Percentiles rank a stretch among this genome's conserved stretches.
These are phyloP conservation scores for Parnassius mnemosyne DNA, from an alignment of 2,888 invertebrate species.

Conservation along the genomic window DNA sequence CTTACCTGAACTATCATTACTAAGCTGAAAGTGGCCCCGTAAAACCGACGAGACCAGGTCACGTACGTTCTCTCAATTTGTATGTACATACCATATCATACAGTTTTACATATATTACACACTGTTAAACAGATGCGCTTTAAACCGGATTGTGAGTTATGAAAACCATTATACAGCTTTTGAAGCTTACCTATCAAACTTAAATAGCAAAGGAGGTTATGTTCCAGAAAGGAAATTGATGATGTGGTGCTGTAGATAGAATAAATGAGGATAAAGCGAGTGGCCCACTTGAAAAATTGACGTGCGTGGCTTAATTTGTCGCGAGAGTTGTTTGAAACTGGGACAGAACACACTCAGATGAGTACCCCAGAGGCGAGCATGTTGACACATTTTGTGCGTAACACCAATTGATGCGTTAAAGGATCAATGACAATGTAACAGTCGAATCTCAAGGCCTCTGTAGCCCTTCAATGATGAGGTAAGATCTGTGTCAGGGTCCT, in stretches of 20 bases:
- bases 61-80: conserved; percentile 55
- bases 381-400: conserved; percentile 76
- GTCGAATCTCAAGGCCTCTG: conserved; percentile 72
- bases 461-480: conserved; percentile 69
- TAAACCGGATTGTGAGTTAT: conserved; percentile 24
- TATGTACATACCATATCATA: conserved; percentile 32
- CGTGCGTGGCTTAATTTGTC: conserved; percentile 63
- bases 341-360: conserved; percentile 60
- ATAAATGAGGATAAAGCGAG: conserved; percentile 29
- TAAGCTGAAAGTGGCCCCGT: conserved; percentile 64
- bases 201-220: conserved; percentile 8
- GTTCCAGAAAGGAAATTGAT: conserved; percentile 18
- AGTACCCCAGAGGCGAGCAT: conserved; percentile 54
- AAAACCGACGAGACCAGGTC: conserved; percentile 62
- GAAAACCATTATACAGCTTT: conserved; percentile 23
- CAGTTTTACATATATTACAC: conserved; percentile 35
- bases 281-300: conserved; percentile 46
- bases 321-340: conserved; percentile 70
- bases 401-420: conserved; percentile 60
- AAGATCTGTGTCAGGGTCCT: conserved; percentile 78
- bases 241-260: conserved; percentile 11
- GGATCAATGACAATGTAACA: conserved; percentile 73
- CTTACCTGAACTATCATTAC: conserved; percentile 51
- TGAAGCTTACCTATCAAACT: conserved; percentile 4
- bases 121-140: conserved; percentile 33